phyloP scores from a whole-genome alignment of 2,797 vertebrate genomes.

The Eurystomus glaucurus region DNA sequence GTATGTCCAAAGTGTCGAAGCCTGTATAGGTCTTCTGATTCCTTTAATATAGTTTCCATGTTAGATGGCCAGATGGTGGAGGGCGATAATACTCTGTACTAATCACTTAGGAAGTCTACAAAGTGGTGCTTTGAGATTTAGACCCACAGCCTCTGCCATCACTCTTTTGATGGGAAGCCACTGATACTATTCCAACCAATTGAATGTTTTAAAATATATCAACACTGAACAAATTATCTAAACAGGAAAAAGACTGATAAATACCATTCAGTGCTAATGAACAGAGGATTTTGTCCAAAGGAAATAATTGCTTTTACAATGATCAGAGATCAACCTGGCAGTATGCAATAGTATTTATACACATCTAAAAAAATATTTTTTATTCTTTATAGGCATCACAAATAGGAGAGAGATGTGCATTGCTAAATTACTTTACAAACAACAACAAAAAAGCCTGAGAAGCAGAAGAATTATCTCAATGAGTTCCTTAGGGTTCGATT shows the following conservation, averaged over 20 bases:
- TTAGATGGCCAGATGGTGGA: constrained; percentile 85
- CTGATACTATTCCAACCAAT: constrained; percentile 53
- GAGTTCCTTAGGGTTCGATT: neutral
- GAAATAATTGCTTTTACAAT: constrained; percentile 29
- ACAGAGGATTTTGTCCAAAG: constrained; percentile 25
- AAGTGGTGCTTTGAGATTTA: constrained; percentile 80
- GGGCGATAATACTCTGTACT: constrained; percentile 82
- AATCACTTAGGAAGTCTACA: constrained; percentile 85
- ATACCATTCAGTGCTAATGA: constrained; percentile 58
- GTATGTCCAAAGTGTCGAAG: neutral
- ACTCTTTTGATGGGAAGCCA: constrained; percentile 28
- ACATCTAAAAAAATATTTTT: neutral
- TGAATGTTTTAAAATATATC: constrained; percentile 45
- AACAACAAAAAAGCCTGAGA: neutral
- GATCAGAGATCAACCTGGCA: neutral
- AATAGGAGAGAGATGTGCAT: neutral
- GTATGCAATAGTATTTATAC: constrained; percentile 12
- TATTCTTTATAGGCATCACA: neutral
- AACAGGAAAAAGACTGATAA: constrained; percentile 71
- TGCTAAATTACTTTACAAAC: neutral
- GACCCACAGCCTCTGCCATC: constrained; percentile 65
- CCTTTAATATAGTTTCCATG: constrained; percentile 79
- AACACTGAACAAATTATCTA: constrained; percentile 57
- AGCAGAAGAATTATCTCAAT: neutral
- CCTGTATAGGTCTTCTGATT: constrained; percentile 55